Conservation (phyloP, 2,888 invertebrate genomes). For the Cheilosia vernalis region DNA sequence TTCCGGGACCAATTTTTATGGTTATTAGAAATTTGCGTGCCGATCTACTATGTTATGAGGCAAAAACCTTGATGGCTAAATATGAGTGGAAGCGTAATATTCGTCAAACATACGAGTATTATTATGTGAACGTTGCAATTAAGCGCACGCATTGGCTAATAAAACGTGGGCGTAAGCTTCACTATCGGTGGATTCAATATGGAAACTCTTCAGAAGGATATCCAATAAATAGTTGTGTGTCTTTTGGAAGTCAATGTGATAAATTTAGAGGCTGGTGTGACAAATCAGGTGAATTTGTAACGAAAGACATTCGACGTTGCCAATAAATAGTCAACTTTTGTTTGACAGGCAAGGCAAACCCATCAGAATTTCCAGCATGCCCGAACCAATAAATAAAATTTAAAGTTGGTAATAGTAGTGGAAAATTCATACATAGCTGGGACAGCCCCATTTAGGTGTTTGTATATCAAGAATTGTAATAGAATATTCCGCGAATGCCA, state of each 20-base stretch:
- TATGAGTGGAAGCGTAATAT: constrained; percentile 25
- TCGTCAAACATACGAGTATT: neutral
- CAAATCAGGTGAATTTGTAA: no score
- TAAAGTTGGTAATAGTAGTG: no score
- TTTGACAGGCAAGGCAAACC: no score
- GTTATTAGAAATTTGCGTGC: constrained; percentile 66
- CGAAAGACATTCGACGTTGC: no score
- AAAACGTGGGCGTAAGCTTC: constrained; percentile 24
- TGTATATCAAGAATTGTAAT: no score
- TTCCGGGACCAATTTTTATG: constrained; percentile 52
- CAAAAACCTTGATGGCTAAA: constrained; percentile 37
- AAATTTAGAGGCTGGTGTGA: no score
- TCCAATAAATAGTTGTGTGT: neutral
- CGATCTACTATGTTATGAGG: constrained; percentile 1
- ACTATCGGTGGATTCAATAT: neutral
- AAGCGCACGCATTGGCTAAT: constrained; percentile 35
- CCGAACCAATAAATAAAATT: no score
- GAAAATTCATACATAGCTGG: no score
- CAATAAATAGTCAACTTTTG: no score
- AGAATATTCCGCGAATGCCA: no score
- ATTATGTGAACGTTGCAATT: constrained; percentile 28
- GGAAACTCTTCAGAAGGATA: neutral
- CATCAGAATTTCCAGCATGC: no score
- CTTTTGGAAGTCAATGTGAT: neutral
- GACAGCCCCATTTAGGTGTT: no score